Base-by-base conservation (phyloP, 2,888 invertebrate species). In the Chaitophorus viminalis region DNA sequence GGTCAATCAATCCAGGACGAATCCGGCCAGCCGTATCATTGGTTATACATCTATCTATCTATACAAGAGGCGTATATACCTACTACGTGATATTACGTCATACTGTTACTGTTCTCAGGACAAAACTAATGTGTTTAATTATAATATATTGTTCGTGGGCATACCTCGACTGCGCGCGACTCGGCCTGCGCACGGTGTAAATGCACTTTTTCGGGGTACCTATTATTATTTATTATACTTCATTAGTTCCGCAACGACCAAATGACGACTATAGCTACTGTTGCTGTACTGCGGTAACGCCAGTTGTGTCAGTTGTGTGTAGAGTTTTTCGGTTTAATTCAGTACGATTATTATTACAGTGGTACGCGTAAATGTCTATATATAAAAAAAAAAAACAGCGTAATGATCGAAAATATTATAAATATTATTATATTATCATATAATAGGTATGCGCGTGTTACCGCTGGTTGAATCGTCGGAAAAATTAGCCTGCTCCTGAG, bases 1-100 rank as follows among this genome's bases (percentile, higher is more conserved):
- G 75, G 83, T 84, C 83, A 84, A 84, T 65, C 31, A 79, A 78
- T 79, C 54, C 86, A 86, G 72, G 72, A 86, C 86, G 70, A 74
- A 86, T 52, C 29, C 72, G 25, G 60, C 72, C 79, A 72, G 33
- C 52, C 79, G 86, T 86, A 74, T 86, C 79, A 79, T 79, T 86
- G 85, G 46, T 70, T 21, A 76, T 46, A 14, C 46, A 39, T 39
- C 46, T 81, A 72, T 72, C 33, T 46, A 46, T 54, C 21, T 72
- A 82, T 70, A n/a, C 17, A 18, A 33, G 52, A 68, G 17, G 68
- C 68, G 2, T 52, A 29, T 17, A 31, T 65, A 46, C 46, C 46
- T 46, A 46, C 46, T 11, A 46, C 46, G n/a, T n/a, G 72, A 29
- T 6, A 70, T 85, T 79, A 79, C 79, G 72, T 86, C 86, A 86